These are phyloP conservation scores for Dioctria linearis DNA, from an alignment of 2,888 invertebrate genomes.

Conservation along the genomic window DNA sequence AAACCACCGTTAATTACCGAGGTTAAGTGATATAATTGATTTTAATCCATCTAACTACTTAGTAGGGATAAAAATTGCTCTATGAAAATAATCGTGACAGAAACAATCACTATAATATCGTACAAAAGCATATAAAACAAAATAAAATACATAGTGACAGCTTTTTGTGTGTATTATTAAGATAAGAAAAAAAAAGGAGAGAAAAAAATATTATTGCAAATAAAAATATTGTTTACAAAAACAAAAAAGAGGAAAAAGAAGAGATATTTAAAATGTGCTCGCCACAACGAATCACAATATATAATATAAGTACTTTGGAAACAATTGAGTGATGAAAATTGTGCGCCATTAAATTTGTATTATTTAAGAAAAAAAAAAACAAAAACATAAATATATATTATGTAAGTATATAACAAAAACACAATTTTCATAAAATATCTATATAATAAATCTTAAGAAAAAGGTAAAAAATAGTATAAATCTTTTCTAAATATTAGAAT, in stretches of 20 bases:
- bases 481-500: conserved; percentile 7
- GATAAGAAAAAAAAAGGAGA: neutral
- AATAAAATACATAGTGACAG: neutral
- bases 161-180: neutral
- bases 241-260: neutral
- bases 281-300: conserved; percentile 27
- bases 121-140: neutral
- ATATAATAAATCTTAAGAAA: no score
- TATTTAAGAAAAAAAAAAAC: conserved; percentile 26
- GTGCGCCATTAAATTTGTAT: conserved; percentile 49
- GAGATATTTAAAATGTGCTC: conserved; percentile 28
- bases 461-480: no score
- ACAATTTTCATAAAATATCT: no score
- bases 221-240: conserved; percentile 24
- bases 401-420: conserved; percentile 10
- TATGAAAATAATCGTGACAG: no score
- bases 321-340: conserved; percentile 33
- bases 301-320: neutral
- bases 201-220: neutral
- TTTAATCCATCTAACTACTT: no score
- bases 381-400: conserved; percentile 18
- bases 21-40: no score
- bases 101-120: no score
- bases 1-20: no score
- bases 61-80: no score